Evolutionary conservation across 1,140 invertebrate genomes (phyloP).

Genomic region (Phenacoccus solenopsis): DNA sequence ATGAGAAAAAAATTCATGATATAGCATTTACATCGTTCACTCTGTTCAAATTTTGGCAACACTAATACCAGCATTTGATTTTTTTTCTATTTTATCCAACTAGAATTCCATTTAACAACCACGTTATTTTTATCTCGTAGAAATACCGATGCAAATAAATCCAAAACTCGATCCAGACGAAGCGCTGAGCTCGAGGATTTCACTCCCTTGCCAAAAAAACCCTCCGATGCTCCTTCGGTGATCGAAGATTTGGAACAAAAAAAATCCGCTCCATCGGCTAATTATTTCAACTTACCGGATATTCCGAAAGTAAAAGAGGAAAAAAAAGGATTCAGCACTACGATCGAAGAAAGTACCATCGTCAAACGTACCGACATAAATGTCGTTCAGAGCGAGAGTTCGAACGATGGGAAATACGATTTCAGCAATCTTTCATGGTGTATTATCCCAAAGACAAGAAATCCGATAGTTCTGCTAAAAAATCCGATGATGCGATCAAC

Average conservation of each 20-base stretch:
- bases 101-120: no score
- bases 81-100: no score
- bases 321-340: not conserved
- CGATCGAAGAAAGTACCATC: not conserved
- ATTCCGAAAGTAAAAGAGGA: no score
- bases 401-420: not conserved
- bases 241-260: not conserved
- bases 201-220: no score
- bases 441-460: not conserved
- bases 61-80: no score
- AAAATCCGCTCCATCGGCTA: not conserved
- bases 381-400: not conserved
- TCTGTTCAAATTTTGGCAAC: no score
- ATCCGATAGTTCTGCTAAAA: not conserved
- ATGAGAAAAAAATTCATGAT: no score
- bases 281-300: not conserved
- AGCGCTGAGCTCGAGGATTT: no score
- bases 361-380: not conserved
- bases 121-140: no score
- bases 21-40: no score
- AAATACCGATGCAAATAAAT: no score
- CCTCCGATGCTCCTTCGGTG: not conserved
- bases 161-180: no score
- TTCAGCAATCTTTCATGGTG: not conserved
- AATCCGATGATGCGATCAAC: not conserved